Evolutionary conservation across 2,797 vertebrate genomes (phyloP), one percentile per base, ranked within the genome.

Genomic region (Molossus molossus): DNA sequence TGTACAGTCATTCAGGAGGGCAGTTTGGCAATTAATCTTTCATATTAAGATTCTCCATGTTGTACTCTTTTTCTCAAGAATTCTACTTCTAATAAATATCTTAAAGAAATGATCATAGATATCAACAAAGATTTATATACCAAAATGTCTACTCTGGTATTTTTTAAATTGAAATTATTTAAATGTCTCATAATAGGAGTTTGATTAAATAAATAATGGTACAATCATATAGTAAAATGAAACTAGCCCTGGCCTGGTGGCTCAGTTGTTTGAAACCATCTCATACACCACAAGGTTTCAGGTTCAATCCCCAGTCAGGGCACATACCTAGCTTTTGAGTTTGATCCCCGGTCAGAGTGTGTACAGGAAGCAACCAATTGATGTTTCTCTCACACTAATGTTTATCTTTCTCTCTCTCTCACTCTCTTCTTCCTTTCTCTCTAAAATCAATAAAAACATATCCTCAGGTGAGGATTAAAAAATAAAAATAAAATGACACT

Each of bases 41-140:
- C 25, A 29, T 57, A 72, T 57, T 91, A 83, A 92, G 48, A 90
- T 27, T 90, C n/a, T 76, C 69, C 21, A 87, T 10, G 33, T 55
- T 37, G 69, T 17, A 65, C 4, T 37, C n/a, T 45, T 95, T 81
- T 72, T 70, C 65, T 81, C 80, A 94, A n/a, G 1, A 89, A 84
- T 70, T 92, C 69, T 94, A 53, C 23, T 69, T 73, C 57, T 80
- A 65, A 58, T 73, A 88, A 94, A 88, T 88, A 58, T 75, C 58
- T 87, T 91, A 79, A 85, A 25, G 27, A 87, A 92, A 81, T 62
- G 80, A 81, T 69, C 33, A 90, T 29, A 90, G 37, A 17, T 84
- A 67, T 60, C n/a, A 81, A 70, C n/a, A 37, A 94, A 92, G 37
- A 67, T 11, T 45, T 80, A 53, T 11, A 48, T 57, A 76, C 15